Conservation (phyloP, 2,797 vertebrate genomes). For the Crenichthys baileyi region DNA sequence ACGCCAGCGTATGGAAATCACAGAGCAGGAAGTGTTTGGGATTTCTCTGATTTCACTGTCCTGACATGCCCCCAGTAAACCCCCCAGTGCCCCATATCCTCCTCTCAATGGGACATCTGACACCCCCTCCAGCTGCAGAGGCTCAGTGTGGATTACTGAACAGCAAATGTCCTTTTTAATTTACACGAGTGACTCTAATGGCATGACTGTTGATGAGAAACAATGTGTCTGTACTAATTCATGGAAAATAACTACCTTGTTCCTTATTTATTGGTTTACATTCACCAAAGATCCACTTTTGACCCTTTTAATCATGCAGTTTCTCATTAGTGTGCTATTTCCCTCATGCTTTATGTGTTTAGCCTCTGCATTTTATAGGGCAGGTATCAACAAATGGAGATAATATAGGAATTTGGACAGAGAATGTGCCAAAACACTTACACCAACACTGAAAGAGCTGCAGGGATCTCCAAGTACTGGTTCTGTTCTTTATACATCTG, state of each 20-base stretch:
- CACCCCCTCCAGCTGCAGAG: slow-evolving; percentile 74
- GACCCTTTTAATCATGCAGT: background rate
- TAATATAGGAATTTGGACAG: too few species aligned
- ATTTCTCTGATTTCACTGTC: slow-evolving; percentile 70
- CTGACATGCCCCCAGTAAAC: slow-evolving; percentile 47
- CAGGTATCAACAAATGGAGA: too few species aligned
- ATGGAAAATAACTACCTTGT: background rate
- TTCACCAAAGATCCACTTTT: background rate
- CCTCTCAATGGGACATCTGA: slow-evolving; percentile 65
- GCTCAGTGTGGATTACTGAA: slow-evolving; percentile 63
- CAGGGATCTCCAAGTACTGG: too few species aligned
- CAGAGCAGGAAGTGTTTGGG: slow-evolving; percentile 13
- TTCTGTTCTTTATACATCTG: too few species aligned
- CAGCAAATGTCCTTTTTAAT: slow-evolving; percentile 56
- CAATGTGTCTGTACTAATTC: slow-evolving; percentile 12
- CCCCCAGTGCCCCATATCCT: slow-evolving; percentile 8
- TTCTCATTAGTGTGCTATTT: background rate
- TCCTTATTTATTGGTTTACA: background rate
- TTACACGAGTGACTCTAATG: slow-evolving; percentile 33
- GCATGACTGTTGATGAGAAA: slow-evolving; percentile 25
- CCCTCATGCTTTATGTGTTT: background rate
- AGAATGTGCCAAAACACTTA: too few species aligned
- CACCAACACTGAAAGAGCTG: too few species aligned
- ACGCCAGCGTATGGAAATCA: slow-evolving; percentile 22
- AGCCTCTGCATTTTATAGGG: too few species aligned